Percentiles rank a stretch among this genome's conserved stretches.
Conservation (phyloP, 1,140 invertebrate species). For the Harlomillsia oculata region DNA sequence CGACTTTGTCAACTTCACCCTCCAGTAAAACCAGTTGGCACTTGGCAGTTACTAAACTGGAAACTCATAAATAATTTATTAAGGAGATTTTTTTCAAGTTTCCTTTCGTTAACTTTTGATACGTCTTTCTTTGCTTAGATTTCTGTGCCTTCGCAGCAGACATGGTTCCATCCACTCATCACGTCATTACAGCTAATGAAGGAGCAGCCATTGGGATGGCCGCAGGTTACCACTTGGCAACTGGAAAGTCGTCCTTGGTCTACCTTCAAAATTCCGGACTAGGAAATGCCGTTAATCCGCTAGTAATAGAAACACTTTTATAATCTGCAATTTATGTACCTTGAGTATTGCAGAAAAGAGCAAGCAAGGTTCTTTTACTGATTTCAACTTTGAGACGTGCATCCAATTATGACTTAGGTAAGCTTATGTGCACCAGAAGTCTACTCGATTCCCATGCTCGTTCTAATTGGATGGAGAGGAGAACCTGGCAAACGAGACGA, state of each 20-base stretch:
- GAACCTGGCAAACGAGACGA: conserved; percentile 47
- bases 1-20: no score
- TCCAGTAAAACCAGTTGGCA: no score
- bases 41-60: no score
- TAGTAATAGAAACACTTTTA: conserved; percentile 33
- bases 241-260: conserved; percentile 41
- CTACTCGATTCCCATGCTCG: conserved; percentile 44
- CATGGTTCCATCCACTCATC: conserved; percentile 38
- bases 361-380: background rate
- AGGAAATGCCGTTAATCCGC: conserved; percentile 45
- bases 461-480: conserved; percentile 45
- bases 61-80: no score
- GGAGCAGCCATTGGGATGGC: conserved; percentile 41
- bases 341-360: background rate
- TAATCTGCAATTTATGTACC: background rate
- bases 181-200: conserved; percentile 44
- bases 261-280: conserved; percentile 46
- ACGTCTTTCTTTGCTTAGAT: no score
- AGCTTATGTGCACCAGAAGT: conserved; percentile 42
- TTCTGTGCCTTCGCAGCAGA: conserved; percentile 45
- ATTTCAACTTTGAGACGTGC: no score
- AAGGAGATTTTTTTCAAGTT: no score
- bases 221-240: conserved; percentile 44
- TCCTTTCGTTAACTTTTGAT: no score
- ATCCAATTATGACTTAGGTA: no score